phyloP scores from a whole-genome alignment of 2,888 invertebrate genomes.

The Synergus gifuensis region DNA sequence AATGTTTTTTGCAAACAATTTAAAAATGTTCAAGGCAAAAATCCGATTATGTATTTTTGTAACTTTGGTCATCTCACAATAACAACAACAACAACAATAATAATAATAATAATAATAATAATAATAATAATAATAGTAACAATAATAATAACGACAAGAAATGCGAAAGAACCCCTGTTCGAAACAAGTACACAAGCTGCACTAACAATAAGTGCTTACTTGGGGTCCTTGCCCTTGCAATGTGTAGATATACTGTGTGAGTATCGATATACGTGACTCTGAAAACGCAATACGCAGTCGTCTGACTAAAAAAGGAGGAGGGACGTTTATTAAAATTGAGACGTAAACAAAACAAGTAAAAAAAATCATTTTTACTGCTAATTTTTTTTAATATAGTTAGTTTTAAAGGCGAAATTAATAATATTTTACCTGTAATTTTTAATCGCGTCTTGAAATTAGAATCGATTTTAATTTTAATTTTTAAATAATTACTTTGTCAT shows the following conservation, averaged over 20 bases:
- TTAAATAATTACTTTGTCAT: too few species aligned
- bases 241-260: constrained; percentile 66
- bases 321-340: too few species aligned
- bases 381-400: too few species aligned
- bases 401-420: too few species aligned
- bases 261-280: constrained; percentile 67
- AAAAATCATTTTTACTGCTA: too few species aligned
- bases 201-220: constrained; percentile 55
- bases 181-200: constrained; percentile 59
- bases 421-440: too few species aligned
- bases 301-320: too few species aligned
- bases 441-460: too few species aligned
- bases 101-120: constrained; percentile 31
- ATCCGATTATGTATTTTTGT: background rate
- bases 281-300: constrained; percentile 49
- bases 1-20: background rate
- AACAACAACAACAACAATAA: background rate
- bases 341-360: too few species aligned
- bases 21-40: too few species aligned
- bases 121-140: constrained; percentile 41
- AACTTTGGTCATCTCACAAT: constrained; percentile 18
- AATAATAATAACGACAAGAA: constrained; percentile 49
- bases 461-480: too few species aligned
- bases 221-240: constrained; percentile 75
- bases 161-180: constrained; percentile 56